phyloP scores from a whole-genome alignment of 2,113 vertebrate species.

The Boulengeromyrus knoepffleri region DNA sequence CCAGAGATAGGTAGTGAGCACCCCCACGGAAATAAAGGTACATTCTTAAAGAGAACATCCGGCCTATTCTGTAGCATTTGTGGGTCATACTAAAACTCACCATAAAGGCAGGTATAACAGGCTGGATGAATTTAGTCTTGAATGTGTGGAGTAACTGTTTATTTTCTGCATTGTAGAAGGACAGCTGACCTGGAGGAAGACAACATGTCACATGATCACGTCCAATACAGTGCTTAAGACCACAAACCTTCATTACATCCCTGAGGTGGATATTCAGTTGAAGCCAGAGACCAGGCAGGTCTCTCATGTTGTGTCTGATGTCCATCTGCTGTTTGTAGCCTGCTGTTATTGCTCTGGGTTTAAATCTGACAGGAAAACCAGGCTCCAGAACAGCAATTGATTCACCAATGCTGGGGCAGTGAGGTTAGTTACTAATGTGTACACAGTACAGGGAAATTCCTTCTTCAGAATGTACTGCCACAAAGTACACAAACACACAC shows the following conservation, averaged over 20 bases:
- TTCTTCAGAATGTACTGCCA: background rate
- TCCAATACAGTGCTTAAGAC: background rate
- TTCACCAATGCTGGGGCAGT: background rate
- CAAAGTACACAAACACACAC: background rate
- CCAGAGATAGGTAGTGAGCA: background rate
- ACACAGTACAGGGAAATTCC: background rate
- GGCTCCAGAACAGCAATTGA: background rate
- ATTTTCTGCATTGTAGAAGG: constrained; percentile 77
- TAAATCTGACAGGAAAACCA: background rate
- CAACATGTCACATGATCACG: background rate
- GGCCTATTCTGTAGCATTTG: background rate
- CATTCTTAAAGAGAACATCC: background rate
- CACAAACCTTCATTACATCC: background rate
- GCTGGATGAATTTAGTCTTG: constrained; percentile 82
- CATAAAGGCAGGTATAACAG: constrained; percentile 84
- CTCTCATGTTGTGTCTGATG: background rate
- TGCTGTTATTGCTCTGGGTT: background rate
- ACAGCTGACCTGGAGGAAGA: constrained; percentile 67
- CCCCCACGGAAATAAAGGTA: background rate
- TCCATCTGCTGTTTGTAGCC: background rate
- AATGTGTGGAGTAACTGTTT: constrained; percentile 80
- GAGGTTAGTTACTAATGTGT: background rate
- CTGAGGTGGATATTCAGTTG: background rate
- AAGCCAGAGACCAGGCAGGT: background rate
- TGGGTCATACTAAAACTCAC: constrained; percentile 59